phyloP scores from a whole-genome alignment of 2,113 vertebrate species.

The Dicrurus megarhynchus region DNA sequence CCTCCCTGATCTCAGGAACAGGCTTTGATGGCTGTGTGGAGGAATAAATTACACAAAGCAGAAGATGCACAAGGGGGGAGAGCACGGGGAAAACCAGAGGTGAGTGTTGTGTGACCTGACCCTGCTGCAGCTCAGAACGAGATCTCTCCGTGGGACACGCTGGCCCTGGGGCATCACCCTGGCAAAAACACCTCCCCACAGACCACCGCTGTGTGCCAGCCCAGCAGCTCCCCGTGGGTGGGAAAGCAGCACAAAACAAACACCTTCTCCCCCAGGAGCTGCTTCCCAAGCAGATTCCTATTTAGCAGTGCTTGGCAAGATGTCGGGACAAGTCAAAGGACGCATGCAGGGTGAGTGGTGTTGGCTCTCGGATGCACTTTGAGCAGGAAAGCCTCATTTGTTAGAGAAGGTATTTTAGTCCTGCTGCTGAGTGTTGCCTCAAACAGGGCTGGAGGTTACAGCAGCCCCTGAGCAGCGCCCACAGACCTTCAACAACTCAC shows the following conservation, averaged over 20 bases:
- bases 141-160: fast-evolving
- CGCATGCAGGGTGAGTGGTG: fast-evolving
- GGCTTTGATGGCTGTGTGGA: background rate
- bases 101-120: background rate
- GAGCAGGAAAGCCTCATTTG: background rate
- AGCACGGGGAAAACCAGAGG: background rate
- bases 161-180: fast-evolving
- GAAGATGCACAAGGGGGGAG: fast-evolving
- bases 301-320: background rate
- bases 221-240: background rate
- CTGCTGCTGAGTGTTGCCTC: background rate
- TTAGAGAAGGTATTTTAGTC: background rate
- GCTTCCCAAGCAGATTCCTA: background rate
- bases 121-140: background rate
- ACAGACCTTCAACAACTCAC: background rate
- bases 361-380: background rate
- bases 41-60: background rate
- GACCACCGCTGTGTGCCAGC: background rate
- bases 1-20: background rate
- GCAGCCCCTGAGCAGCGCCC: background rate
- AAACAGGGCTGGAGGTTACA: background rate
- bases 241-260: background rate
- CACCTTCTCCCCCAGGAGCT: background rate
- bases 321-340: background rate
- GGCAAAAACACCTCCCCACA: fast-evolving